Percentiles rank a stretch among this genome's conserved stretches.
Conservation (phyloP, 2,888 invertebrate species). For the Ectemnius continuus region DNA sequence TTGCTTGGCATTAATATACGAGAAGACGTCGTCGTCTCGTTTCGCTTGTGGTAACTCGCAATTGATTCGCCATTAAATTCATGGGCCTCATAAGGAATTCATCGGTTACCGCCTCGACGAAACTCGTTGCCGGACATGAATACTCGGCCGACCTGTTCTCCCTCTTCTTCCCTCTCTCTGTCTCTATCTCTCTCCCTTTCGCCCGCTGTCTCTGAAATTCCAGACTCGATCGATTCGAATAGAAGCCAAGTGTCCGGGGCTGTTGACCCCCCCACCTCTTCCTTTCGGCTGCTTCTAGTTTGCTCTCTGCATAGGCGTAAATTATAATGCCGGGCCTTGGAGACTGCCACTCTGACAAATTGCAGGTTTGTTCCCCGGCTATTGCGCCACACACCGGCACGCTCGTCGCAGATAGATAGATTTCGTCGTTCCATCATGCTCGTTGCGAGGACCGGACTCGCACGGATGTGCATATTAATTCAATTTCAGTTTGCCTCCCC, state of each 20-base stretch:
- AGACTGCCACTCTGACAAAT: constrained; percentile 62
- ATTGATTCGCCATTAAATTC: constrained; percentile 57
- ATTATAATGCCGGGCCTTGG: constrained; percentile 63
- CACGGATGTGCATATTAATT: constrained; percentile 60
- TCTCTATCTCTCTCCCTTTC: too few relatives aligned
- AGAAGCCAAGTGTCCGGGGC: constrained; percentile 52
- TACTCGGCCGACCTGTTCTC: constrained; percentile 41
- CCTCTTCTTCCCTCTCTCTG: neutral
- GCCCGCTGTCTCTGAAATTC: constrained; percentile 35
- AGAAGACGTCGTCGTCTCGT: constrained; percentile 21
- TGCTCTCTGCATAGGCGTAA: constrained; percentile 61
- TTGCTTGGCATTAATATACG: neutral
- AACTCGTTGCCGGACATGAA: constrained; percentile 48
- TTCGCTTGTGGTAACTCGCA: constrained; percentile 37
- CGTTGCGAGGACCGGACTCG: constrained; percentile 49
- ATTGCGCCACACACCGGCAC: constrained; percentile 43
- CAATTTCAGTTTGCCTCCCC: constrained; percentile 52
- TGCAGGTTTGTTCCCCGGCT: constrained; percentile 60
- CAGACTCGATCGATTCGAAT: constrained; percentile 59
- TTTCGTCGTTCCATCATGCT: constrained; percentile 63
- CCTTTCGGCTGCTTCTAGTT: constrained; percentile 49
- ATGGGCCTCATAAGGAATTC: constrained; percentile 56
- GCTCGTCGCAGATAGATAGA: constrained; percentile 61
- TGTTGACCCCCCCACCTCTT: constrained; percentile 57
- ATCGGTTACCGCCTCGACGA: constrained; percentile 41